phyloP scores from a whole-genome alignment of 2,888 invertebrate species.

The Anoplius nigerrimus region DNA sequence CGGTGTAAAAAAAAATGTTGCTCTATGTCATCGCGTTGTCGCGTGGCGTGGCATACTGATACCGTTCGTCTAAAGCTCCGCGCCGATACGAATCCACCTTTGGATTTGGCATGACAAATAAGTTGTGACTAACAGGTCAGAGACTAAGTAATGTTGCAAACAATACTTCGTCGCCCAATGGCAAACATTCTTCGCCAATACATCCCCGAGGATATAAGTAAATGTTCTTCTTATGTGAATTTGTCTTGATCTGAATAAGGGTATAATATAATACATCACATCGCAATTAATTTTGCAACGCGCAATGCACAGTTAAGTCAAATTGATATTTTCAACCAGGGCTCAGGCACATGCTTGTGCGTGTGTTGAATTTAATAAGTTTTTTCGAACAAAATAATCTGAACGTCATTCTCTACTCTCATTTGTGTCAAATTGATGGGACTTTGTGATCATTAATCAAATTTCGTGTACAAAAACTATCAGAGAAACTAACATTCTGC shows the following conservation, averaged over 20 bases:
- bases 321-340: too few species aligned
- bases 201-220: slow-evolving; percentile 47
- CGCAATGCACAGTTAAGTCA: too few species aligned
- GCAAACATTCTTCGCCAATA: slow-evolving; percentile 58
- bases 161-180: slow-evolving; percentile 55
- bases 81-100: slow-evolving; percentile 4
- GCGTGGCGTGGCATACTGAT: too few species aligned
- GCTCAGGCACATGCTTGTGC: too few species aligned
- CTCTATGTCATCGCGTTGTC: too few species aligned
- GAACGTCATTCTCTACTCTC: too few species aligned
- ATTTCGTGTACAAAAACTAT: neutral
- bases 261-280: slow-evolving; percentile 31
- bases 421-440: too few species aligned
- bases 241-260: slow-evolving; percentile 31
- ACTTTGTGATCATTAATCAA: too few species aligned
- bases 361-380: too few species aligned
- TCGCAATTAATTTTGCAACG: slow-evolving; percentile 15
- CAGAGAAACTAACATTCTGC: slow-evolving; percentile 21
- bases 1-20: too few species aligned
- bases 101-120: slow-evolving; percentile 53
- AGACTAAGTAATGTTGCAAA: slow-evolving; percentile 47
- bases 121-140: slow-evolving; percentile 56
- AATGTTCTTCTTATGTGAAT: slow-evolving; percentile 45
- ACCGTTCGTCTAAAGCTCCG: neutral
- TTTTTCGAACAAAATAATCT: too few species aligned